Base-by-base conservation (phyloP, 2,113 vertebrate genomes). In the Forbesichthys agassizii region DNA sequence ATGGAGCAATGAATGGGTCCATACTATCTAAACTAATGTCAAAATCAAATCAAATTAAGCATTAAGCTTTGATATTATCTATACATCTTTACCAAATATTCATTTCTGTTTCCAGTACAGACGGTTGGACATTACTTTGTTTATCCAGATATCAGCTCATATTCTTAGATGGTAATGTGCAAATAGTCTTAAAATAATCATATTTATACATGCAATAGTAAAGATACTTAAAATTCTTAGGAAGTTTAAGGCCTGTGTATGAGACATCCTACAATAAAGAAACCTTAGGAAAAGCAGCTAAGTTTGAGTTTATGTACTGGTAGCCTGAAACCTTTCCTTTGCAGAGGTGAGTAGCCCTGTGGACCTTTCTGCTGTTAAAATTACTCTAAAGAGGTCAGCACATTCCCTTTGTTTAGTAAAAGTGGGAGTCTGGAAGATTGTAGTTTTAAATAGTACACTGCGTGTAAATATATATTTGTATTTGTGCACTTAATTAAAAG, bases 181-280 rank as follows among this genome's bases (percentile, higher is more conserved):
- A 93, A 93, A 92, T 83, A 84, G 84, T 89, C 75, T 83, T 89
- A 88, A 91, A 91, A 88, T 88, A 90, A 90, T 88, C 75, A 84
- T 86, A 88, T 84, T 82, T 72, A 77, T 69, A 85, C 91, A 92
- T 93, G 92, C 92, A 91, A 84, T 88, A 87, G 72, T 90, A 89
- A 86, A 88, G 87, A 90, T 82, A 75, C 52, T 85, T 77, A 80
- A 85, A 89, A 86, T 81, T 88, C 86, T 88, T 80, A 77, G 82
- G 82, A 81, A 68, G 75, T 88, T 91, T 91, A 92, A 90, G 91
- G 91, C 90, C 89, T 85, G 86, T 83, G 79, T 78, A 89, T 74
- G 84, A 88, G 88, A 90, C 83, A 77, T 90, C 83, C 86, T 88
- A 90, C 74, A 72, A 68, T 72, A 80, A 84, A 83, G 86, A 86